A percentile compares a stretch with the other conserved stretches of the same genome.
Conservation (phyloP, 2,797 vertebrate species). For the Sorex maritimensis region DNA sequence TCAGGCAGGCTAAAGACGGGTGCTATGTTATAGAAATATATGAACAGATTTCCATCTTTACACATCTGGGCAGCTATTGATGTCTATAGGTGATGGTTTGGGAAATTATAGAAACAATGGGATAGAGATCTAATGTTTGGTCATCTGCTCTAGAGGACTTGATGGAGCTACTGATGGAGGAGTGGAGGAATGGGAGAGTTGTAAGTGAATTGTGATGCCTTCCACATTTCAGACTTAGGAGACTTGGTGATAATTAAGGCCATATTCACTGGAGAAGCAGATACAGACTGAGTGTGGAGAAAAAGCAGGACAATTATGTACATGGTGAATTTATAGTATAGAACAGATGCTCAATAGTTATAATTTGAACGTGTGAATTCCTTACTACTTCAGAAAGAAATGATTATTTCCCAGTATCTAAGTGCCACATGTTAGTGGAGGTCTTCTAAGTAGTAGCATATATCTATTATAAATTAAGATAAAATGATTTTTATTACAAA, state of each 20-base stretch:
- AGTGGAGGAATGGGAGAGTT: not conserved
- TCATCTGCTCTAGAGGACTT: not conserved
- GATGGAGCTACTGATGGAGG: not conserved
- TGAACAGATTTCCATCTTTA: conserved; percentile 48
- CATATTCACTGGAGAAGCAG: not conserved
- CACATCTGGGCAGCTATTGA: not conserved
- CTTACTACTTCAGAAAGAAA: conserved; percentile 58
- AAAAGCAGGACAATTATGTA: not conserved
- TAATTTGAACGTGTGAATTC: conserved; percentile 35
- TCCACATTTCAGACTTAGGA: conserved; percentile 57
- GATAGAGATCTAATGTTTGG: conserved; percentile 46
- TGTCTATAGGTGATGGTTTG: conserved; percentile 34
- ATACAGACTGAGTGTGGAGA: not conserved
- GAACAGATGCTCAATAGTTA: not conserved
- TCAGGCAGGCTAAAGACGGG: not conserved
- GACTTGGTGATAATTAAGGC: not conserved
- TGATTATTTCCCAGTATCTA: not conserved
- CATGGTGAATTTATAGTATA: not conserved
- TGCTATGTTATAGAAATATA: not conserved
- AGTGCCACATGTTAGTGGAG: not conserved
- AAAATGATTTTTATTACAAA: conserved; percentile 39
- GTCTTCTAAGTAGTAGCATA: not conserved
- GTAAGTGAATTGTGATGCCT: not conserved
- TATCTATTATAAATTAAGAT: conserved; percentile 39
- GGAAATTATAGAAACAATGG: not conserved